A percentile compares a stretch with the other conserved stretches of the same genome.
These are phyloP conservation scores for Philotrypesis tridentata DNA, from an alignment of 1,140 invertebrate species.

Conservation along the genomic window DNA sequence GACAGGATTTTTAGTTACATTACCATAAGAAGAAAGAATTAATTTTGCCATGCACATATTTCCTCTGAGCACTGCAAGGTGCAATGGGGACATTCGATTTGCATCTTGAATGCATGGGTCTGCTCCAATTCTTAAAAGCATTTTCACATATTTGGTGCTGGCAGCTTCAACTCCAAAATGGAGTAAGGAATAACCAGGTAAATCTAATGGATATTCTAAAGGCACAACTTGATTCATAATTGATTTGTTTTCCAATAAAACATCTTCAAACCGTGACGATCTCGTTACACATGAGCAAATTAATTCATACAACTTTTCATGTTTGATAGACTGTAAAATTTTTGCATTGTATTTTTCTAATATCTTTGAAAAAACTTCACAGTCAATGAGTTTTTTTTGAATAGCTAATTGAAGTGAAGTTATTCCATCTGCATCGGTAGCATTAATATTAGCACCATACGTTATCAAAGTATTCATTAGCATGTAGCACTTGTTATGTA, in stretches of 20 bases:
- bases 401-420: neutral
- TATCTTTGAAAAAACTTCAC: neutral
- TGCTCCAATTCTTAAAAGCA: neutral
- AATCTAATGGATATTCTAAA: neutral
- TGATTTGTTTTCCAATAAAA: no score
- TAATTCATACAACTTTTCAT: neutral
- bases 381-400: neutral
- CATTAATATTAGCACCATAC: neutral
- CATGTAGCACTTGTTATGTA: no score
- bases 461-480: neutral
- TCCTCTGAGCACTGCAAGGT: neutral
- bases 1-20: neutral
- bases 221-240: neutral
- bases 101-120: conserved; percentile 4
- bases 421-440: neutral
- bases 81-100: neutral
- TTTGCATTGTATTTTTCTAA: neutral
- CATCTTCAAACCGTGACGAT: neutral
- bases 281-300: neutral
- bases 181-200: neutral
- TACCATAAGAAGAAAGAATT: neutral
- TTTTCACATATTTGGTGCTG: neutral
- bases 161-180: neutral
- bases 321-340: neutral
- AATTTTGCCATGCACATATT: neutral